Conservation (phyloP, 2,888 invertebrate species). For the Cephus nigrinus region DNA sequence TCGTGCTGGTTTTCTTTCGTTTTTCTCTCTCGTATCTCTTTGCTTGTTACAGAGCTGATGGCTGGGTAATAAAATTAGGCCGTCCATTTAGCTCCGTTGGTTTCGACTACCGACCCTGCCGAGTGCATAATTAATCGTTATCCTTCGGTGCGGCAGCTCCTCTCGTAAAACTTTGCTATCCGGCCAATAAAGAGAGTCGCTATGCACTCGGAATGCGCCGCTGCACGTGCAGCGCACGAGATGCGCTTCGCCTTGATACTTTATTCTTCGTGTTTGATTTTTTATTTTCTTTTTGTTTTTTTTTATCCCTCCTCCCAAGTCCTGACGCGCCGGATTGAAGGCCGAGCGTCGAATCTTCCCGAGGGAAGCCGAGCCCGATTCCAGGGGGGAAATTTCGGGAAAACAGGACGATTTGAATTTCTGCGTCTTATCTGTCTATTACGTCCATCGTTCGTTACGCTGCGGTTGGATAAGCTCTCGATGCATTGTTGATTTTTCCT, state of each 20-base stretch:
- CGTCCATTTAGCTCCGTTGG: neutral
- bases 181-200: no score
- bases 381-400: neutral
- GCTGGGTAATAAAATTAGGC: neutral
- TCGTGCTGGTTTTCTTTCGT: neutral
- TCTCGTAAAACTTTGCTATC: no score
- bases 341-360: neutral
- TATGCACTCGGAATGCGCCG: no score
- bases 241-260: neutral
- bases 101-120: neutral
- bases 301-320: neutral
- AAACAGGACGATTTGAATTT: neutral
- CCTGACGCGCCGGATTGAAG: neutral
- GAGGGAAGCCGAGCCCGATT: no score
- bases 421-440: neutral
- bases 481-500: conserved; percentile 4
- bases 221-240: no score
- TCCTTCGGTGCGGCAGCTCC: neutral
- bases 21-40: neutral
- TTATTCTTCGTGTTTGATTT: neutral
- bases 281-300: conserved; percentile 1
- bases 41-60: neutral
- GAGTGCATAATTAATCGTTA: neutral
- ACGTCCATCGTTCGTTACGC: neutral
- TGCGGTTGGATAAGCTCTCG: neutral